Percentiles rank a stretch among this genome's conserved stretches.
These are phyloP conservation scores for Campylomormyrus numenius DNA, from an alignment of 2,113 vertebrate genomes.

Conservation along the genomic window DNA sequence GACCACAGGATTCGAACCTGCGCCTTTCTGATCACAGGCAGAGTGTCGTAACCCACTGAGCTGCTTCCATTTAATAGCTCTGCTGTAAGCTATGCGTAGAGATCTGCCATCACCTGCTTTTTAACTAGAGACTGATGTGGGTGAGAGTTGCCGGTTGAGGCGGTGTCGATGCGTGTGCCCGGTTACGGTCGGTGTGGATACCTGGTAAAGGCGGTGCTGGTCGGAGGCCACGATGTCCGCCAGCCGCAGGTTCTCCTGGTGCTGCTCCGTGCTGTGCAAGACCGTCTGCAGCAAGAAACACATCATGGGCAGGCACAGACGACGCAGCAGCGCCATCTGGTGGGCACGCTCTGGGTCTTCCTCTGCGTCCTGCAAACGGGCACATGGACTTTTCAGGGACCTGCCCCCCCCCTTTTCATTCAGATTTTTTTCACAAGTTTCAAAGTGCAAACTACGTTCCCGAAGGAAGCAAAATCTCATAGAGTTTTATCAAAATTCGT, in stretches of 20 bases:
- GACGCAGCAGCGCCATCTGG: conserved; percentile 78
- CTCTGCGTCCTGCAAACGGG: conserved; percentile 67
- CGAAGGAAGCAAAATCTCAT: background rate
- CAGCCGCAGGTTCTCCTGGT: conserved; percentile 85
- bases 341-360: conserved; percentile 75
- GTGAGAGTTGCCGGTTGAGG: background rate
- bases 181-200: conserved; percentile 34
- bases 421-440: background rate
- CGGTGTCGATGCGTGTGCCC: background rate
- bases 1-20: background rate
- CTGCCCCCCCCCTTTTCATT: background rate
- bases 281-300: conserved; percentile 84
- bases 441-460: background rate
- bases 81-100: background rate
- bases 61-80: background rate
- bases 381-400: background rate
- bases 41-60: background rate
- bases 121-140: background rate
- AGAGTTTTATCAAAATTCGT: background rate
- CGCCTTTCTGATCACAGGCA: background rate
- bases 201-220: conserved; percentile 82
- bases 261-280: conserved; percentile 76
- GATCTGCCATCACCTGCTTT: background rate
- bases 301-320: conserved; percentile 83
- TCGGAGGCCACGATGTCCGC: conserved; percentile 86